These are phyloP conservation scores for Phymorhynchus buccinoides DNA, from an alignment of 1,140 invertebrate species.

Conservation along the genomic window DNA sequence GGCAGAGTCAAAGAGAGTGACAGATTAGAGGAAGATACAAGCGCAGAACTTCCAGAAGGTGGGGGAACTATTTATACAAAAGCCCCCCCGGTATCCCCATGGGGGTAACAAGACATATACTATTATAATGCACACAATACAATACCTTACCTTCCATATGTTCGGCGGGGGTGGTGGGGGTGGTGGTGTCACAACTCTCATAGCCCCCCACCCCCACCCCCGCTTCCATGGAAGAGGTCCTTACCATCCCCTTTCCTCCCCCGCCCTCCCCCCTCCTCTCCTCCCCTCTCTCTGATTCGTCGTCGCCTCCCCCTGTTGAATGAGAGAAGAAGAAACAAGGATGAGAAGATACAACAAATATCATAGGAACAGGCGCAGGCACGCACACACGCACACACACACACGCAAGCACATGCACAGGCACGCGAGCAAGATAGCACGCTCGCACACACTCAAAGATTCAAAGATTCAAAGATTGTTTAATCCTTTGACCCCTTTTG, in stretches of 20 bases:
- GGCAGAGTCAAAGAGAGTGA: too few relatives aligned
- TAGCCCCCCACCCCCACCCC: constrained; percentile 79
- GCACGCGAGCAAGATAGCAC: too few relatives aligned
- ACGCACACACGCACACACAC: background rate
- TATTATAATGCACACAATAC: background rate
- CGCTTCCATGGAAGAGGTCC: constrained; percentile 86
- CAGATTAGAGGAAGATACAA: too few relatives aligned
- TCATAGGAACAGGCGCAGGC: background rate
- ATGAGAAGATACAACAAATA: too few relatives aligned
- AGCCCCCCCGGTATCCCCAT: too few relatives aligned
- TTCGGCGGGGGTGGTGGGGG: constrained; percentile 25
- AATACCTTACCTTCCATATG: background rate
- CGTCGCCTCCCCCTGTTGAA: background rate
- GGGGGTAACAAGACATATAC: too few relatives aligned
- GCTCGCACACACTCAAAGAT: too few relatives aligned
- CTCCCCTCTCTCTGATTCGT: background rate
- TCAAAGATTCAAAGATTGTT: too few relatives aligned
- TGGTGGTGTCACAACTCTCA: constrained; percentile 71
- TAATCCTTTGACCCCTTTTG: too few relatives aligned
- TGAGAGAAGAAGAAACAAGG: too few relatives aligned
- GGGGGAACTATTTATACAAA: too few relatives aligned
- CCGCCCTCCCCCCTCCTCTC: background rate
- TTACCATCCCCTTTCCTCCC: constrained; percentile 30
- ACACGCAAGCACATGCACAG: background rate
- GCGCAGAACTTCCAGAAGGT: too few relatives aligned